A percentile compares a stretch with the other conserved stretches of the same genome.
Evolutionary conservation across 2,113 vertebrate genomes (phyloP).

Genomic region (Mirza zaza): DNA sequence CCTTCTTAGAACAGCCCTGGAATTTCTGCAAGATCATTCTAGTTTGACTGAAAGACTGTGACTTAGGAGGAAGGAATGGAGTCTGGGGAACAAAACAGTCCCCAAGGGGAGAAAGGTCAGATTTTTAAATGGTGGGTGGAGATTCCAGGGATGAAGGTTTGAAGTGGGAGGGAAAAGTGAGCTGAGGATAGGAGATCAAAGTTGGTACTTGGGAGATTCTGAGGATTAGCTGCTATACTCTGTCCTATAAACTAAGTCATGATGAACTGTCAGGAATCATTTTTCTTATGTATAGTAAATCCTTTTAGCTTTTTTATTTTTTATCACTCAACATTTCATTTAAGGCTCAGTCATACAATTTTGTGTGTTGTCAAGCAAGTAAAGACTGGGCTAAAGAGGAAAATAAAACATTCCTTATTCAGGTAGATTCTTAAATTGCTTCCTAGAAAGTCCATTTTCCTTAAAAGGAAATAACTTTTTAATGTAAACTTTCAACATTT

Average conservation of each 20-base stretch:
- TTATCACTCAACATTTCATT: neutral
- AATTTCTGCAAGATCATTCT: conserved; percentile 1
- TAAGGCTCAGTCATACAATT: neutral
- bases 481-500: neutral
- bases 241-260: neutral
- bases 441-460: neutral
- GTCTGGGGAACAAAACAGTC: neutral
- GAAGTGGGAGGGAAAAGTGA: neutral
- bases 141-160: neutral
- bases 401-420: neutral
- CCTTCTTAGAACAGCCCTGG: neutral
- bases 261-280: neutral
- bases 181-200: neutral
- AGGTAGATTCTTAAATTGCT: neutral
- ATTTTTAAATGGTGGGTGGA: neutral
- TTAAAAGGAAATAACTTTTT: neutral
- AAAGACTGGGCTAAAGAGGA: neutral
- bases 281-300: neutral
- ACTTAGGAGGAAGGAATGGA: neutral
- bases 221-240: neutral
- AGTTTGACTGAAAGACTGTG: neutral
- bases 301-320: neutral
- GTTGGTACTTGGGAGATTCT: neutral
- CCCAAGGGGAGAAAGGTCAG: neutral
- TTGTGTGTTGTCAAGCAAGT: neutral